A percentile compares a stretch with the other conserved stretches of the same genome.
These are phyloP conservation scores for Pharmacophagus antenor DNA, from an alignment of 2,888 invertebrate genomes.

Conservation along the genomic window DNA sequence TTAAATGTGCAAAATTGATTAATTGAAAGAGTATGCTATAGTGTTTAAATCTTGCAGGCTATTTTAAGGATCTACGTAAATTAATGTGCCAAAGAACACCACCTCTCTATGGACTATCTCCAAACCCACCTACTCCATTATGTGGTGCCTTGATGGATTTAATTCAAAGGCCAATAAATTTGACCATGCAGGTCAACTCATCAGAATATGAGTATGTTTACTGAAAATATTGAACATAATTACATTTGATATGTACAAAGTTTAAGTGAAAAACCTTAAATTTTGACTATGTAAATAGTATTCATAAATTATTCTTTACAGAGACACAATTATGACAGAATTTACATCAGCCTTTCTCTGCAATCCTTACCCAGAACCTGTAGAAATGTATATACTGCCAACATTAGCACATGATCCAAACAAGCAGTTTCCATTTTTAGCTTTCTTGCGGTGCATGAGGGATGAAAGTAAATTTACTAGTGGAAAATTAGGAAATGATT, in stretches of 20 bases:
- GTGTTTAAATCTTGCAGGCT: slow-evolving; percentile 72
- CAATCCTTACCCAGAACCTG: slow-evolving; percentile 83
- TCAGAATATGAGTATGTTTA: slow-evolving; percentile 73
- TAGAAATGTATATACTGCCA: slow-evolving; percentile 86
- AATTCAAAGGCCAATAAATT: slow-evolving; percentile 86
- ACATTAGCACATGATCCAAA: slow-evolving; percentile 76
- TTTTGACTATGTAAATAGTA: no score
- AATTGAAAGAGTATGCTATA: neutral
- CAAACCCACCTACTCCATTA: slow-evolving; percentile 86
- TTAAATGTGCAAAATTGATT: no score
- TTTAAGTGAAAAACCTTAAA: no score
- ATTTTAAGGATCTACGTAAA: slow-evolving; percentile 86
- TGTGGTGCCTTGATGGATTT: slow-evolving; percentile 87
- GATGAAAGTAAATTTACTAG: slow-evolving; percentile 62
- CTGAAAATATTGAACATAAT: neutral
- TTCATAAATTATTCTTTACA: slow-evolving; percentile 40
- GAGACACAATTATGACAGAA: slow-evolving; percentile 69
- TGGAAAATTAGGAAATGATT: slow-evolving; percentile 76
- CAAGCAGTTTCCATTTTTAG: slow-evolving; percentile 75
- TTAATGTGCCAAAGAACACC: slow-evolving; percentile 86
- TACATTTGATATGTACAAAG: no score
- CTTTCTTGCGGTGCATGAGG: slow-evolving; percentile 67
- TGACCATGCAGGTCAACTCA: slow-evolving; percentile 69
- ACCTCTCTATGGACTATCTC: slow-evolving; percentile 84
- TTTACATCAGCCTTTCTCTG: slow-evolving; percentile 85